Evolutionary conservation across 2,113 vertebrate genomes (phyloP).

Genomic region (Sialia sialis): DNA sequence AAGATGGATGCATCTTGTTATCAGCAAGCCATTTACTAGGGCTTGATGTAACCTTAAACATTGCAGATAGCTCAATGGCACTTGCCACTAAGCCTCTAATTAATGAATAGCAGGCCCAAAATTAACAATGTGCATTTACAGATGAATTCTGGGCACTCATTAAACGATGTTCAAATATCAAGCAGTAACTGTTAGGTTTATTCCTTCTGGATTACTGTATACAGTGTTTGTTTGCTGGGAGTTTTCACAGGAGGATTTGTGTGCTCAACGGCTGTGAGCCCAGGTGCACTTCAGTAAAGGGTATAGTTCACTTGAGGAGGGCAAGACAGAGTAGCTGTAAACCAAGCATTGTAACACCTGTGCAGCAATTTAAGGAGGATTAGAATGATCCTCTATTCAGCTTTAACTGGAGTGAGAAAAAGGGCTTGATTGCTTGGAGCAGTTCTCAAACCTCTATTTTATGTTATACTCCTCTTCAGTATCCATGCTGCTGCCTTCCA

Average conservation of each 20-base stretch:
- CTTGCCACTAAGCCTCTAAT: slow-evolving; percentile 94
- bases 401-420: slow-evolving; percentile 15
- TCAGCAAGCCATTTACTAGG: slow-evolving; percentile 93
- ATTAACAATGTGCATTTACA: slow-evolving; percentile 88
- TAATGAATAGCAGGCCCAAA: slow-evolving; percentile 90
- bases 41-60: slow-evolving; percentile 98
- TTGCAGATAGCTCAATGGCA: slow-evolving; percentile 89
- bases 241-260: slow-evolving; percentile 52
- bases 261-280: slow-evolving; percentile 40
- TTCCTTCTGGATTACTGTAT: slow-evolving; percentile 50
- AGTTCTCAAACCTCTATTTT: neutral
- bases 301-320: neutral
- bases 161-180: slow-evolving; percentile 82
- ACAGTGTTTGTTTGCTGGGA: slow-evolving; percentile 23
- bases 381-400: slow-evolving; percentile 11
- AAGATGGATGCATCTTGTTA: slow-evolving; percentile 97
- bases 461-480: neutral
- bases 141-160: slow-evolving; percentile 88
- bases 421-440: neutral
- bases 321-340: slow-evolving; percentile 12
- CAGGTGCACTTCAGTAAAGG: slow-evolving; percentile 53
- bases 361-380: slow-evolving; percentile 18
- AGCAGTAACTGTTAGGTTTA: slow-evolving; percentile 71
- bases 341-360: slow-evolving; percentile 46
- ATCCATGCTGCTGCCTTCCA: neutral